phyloP scores from a whole-genome alignment of 2,888 invertebrate species.

The Gastrophysa polygoni region DNA sequence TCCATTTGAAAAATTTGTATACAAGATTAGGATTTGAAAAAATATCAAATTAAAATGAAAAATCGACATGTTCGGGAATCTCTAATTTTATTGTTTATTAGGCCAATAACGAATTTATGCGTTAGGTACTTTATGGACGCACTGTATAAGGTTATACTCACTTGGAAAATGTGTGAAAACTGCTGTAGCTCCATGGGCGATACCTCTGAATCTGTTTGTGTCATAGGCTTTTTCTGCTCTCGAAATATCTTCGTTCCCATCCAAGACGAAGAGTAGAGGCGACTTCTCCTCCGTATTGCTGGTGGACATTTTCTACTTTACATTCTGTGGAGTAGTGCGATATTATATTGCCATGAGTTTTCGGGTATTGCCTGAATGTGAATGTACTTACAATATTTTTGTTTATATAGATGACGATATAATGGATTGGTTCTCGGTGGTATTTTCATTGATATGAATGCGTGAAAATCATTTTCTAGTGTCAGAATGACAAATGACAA shows the following conservation, averaged over 20 bases:
- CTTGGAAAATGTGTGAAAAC: slow-evolving; percentile 58
- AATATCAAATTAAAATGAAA: no score
- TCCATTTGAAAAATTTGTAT: no score
- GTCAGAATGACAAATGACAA: not conserved
- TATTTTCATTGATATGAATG: not conserved
- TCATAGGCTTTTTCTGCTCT: slow-evolving; percentile 46
- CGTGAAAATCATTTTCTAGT: not conserved
- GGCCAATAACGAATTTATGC: no score
- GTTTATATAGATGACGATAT: not conserved
- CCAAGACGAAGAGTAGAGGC: slow-evolving; percentile 53
- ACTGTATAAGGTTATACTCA: slow-evolving; percentile 40
- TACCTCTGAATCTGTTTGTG: slow-evolving; percentile 50
- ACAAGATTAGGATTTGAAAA: no score
- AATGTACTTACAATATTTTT: not conserved
- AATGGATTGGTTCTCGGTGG: not conserved
- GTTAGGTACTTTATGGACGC: no score
- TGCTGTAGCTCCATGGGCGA: slow-evolving; percentile 53
- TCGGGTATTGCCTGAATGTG: not conserved
- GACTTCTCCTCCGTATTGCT: slow-evolving; percentile 50
- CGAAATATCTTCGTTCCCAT: slow-evolving; percentile 43
- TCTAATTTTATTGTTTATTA: no score
- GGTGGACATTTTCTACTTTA: slow-evolving; percentile 27
- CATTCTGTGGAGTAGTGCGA: not conserved
- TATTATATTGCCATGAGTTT: not conserved
- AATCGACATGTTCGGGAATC: no score